phyloP scores from a whole-genome alignment of 2,797 vertebrate species.

The Acanthornis magna region DNA sequence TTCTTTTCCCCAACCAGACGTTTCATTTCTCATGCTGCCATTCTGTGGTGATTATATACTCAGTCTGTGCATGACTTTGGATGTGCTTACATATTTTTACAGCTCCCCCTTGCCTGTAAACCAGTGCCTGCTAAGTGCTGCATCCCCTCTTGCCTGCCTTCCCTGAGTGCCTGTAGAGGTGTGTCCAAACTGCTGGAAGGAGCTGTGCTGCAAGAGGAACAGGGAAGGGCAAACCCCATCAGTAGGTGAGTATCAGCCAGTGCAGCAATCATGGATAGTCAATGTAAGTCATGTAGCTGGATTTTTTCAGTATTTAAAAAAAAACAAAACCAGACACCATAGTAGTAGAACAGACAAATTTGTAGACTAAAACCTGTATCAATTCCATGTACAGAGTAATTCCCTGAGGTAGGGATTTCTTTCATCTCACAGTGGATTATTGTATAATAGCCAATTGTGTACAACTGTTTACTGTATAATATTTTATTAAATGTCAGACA shows the following conservation, averaged over 20 bases:
- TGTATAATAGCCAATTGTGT: background rate
- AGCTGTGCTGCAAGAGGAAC: background rate
- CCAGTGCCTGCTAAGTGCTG: background rate
- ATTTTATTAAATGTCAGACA: background rate
- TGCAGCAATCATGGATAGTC: background rate
- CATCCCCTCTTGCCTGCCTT: background rate
- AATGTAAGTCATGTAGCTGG: background rate
- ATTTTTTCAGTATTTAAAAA: background rate
- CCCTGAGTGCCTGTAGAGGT: background rate
- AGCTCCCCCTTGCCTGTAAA: background rate
- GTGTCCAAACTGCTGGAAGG: background rate
- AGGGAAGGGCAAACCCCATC: background rate
- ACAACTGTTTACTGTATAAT: background rate
- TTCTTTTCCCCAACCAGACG: background rate
- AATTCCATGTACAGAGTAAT: background rate
- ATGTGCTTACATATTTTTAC: background rate
- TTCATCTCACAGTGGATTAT: background rate
- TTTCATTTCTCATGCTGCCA: background rate
- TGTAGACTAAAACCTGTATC: background rate
- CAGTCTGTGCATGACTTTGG: background rate
- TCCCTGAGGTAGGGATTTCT: background rate
- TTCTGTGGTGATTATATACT: background rate
- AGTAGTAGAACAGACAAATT: background rate
- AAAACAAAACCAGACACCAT: background rate
- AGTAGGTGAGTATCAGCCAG: background rate